Conservation (phyloP, 2,888 invertebrate species). For the Timema cristinae region DNA sequence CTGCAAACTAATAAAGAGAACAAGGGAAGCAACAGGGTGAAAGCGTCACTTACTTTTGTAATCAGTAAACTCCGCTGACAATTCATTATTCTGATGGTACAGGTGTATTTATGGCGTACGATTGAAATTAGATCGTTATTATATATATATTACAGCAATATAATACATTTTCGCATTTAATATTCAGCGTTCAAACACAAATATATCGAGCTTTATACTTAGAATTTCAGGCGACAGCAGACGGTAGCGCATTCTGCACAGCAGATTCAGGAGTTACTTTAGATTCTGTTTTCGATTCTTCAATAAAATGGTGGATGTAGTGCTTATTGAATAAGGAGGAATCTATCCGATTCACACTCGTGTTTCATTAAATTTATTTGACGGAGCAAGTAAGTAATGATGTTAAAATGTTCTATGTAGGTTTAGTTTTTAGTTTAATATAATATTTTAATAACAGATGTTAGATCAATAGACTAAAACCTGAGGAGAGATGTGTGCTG, state of each 20-base stretch:
- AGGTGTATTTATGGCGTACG: no score
- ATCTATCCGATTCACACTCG: no score
- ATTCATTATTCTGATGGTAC: neutral
- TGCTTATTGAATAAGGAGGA: no score
- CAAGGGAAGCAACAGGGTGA: constrained; percentile 14
- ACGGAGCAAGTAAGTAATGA: constrained; percentile 6
- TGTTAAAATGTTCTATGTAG: neutral
- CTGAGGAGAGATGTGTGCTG: constrained; percentile 20
- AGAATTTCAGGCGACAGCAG: neutral
- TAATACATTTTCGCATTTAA: no score
- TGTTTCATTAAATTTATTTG: neutral
- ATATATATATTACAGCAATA: no score
- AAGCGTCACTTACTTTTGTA: constrained; percentile 10
- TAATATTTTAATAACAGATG: neutral
- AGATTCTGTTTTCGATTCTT: neutral
- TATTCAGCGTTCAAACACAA: no score
- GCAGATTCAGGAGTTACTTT: neutral
- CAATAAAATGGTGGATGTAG: constrained; percentile 1
- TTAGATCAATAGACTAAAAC: constrained; percentile 11
- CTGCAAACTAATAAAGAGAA: neutral
- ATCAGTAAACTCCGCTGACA: neutral
- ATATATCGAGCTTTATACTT: no score
- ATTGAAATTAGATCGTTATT: no score
- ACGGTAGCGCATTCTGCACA: constrained; percentile 13
- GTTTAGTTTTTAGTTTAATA: neutral